A percentile compares a stretch with the other conserved stretches of the same genome.
Evolutionary conservation across 2,888 invertebrate genomes (phyloP).

Genomic region (Junonia oenone): DNA sequence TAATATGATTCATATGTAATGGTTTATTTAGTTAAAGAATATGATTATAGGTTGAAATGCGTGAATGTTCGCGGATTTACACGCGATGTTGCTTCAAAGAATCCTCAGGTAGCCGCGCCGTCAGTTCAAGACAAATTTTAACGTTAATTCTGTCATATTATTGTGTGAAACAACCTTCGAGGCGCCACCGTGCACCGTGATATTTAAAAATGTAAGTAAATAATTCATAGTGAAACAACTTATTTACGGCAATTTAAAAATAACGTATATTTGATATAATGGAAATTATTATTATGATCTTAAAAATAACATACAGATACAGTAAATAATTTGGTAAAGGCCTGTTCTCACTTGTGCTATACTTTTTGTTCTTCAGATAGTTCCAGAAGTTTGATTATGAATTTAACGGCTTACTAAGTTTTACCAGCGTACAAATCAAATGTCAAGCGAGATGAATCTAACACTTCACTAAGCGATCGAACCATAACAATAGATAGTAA

Average conservation of each 20-base stretch:
- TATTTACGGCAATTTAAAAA: too few relatives aligned
- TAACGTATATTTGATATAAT: too few relatives aligned
- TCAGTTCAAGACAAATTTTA: slow-evolving; percentile 14
- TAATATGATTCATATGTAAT: slow-evolving; percentile 8
- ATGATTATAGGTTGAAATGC: slow-evolving; percentile 20
- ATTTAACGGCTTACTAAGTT: slow-evolving; percentile 8
- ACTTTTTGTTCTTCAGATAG: background rate
- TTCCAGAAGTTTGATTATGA: background rate
- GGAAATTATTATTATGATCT: too few relatives aligned
- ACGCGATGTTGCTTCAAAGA: slow-evolving; percentile 67
- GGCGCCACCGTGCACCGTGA: background rate
- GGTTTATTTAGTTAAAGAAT: slow-evolving; percentile 21
- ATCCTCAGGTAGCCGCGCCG: slow-evolving; percentile 54
- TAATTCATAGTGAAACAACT: background rate
- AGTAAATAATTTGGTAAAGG: too few relatives aligned
- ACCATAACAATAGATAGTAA: slow-evolving; percentile 30
- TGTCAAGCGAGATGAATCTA: slow-evolving; percentile 19
- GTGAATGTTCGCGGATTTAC: slow-evolving; percentile 31
- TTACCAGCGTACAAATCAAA: slow-evolving; percentile 17
- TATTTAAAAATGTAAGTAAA: background rate
- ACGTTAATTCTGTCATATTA: slow-evolving; percentile 16
- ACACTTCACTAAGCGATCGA: slow-evolving; percentile 24
- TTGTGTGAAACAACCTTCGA: slow-evolving; percentile 3
- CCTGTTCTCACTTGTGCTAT: background rate
- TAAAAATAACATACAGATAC: too few relatives aligned